These are phyloP conservation scores for Trachurus trachurus DNA, from an alignment of 2,797 vertebrate genomes.

Conservation along the genomic window DNA sequence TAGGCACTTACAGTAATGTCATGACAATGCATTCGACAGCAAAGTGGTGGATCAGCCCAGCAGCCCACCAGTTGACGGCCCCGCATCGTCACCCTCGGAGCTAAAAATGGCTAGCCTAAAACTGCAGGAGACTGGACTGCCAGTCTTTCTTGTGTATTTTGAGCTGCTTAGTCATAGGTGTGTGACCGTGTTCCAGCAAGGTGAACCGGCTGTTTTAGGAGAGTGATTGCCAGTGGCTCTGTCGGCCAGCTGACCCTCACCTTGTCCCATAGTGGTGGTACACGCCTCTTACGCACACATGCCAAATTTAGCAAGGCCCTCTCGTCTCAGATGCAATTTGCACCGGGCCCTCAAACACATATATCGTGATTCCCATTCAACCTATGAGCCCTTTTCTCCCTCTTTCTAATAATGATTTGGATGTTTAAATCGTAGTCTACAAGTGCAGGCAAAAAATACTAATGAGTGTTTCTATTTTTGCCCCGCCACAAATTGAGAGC, in stretches of 20 bases:
- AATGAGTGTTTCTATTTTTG: constrained; percentile 53
- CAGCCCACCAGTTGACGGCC: not conserved
- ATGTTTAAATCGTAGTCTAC: constrained; percentile 26
- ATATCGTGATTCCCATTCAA: constrained; percentile 49
- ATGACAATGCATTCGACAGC: not conserved
- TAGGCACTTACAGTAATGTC: not conserved
- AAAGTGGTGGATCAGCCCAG: not conserved
- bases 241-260: constrained; percentile 46
- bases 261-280: constrained; percentile 26
- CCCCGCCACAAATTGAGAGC: constrained; percentile 19
- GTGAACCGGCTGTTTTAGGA: constrained; percentile 47
- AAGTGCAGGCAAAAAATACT: constrained; percentile 18
- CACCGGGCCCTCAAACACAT: constrained; percentile 48
- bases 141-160: constrained; percentile 28
- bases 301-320: constrained; percentile 68
- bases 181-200: constrained; percentile 44
- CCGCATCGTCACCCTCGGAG: not conserved
- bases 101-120: not conserved
- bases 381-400: not conserved
- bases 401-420: constrained; percentile 27
- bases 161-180: constrained; percentile 48
- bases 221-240: constrained; percentile 55
- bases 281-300: constrained; percentile 20
- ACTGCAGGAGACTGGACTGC: not conserved
- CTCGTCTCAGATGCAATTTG: constrained; percentile 49